These are phyloP conservation scores for Cyclophora albipunctata DNA, from an alignment of 2,888 invertebrate genomes.

Conservation along the genomic window DNA sequence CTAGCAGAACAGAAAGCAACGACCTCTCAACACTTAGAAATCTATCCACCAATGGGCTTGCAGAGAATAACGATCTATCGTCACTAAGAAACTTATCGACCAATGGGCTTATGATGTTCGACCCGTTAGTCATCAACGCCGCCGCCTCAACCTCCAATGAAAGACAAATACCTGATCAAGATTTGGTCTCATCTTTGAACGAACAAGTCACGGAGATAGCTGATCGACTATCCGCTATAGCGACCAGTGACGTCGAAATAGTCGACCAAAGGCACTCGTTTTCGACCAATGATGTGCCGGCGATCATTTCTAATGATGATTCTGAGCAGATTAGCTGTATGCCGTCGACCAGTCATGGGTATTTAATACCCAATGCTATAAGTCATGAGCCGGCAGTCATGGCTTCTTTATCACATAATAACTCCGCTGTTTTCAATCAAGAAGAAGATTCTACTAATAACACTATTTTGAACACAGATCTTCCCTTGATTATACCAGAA, in stretches of 20 bases:
- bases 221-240: conserved; percentile 62
- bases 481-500: conserved; percentile 57
- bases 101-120: conserved; percentile 68
- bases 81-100: conserved; percentile 55
- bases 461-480: conserved; percentile 45
- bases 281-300: conserved; percentile 63
- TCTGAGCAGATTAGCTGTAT: conserved; percentile 61
- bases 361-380: conserved; percentile 77
- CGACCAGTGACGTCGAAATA: conserved; percentile 48
- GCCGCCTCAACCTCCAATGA: conserved; percentile 47
- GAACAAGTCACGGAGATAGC: conserved; percentile 71
- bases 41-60: conserved; percentile 59
- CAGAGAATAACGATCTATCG: background rate
- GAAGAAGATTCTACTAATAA: conserved; percentile 46
- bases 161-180: conserved; percentile 59
- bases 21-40: conserved; percentile 31
- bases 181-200: conserved; percentile 64
- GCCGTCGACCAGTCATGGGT: conserved; percentile 79
- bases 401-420: conserved; percentile 68
- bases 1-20: conserved; percentile 33
- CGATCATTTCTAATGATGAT: conserved; percentile 47
- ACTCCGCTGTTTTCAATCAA: conserved; percentile 60
- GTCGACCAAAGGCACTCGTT: conserved; percentile 61
- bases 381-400: conserved; percentile 74
- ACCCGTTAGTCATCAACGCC: conserved; percentile 64